These are phyloP conservation scores for Platyrinchus mystaceus DNA, from an alignment of 2,797 vertebrate genomes.

Conservation along the genomic window DNA sequence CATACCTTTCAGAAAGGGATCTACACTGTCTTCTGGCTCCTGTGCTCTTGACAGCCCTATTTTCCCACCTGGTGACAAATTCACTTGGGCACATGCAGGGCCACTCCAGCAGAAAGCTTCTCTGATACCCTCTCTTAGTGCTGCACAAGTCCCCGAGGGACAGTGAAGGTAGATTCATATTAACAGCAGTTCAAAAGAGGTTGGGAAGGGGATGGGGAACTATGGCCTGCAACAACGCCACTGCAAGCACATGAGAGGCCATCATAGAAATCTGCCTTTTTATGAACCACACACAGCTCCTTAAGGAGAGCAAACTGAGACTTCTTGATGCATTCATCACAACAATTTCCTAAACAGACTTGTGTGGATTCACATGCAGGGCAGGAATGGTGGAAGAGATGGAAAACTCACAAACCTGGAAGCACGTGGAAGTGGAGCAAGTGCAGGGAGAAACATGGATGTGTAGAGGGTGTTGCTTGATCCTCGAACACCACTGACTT, in stretches of 20 bases:
- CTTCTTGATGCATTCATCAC: rapidly evolving
- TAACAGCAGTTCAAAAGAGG: not conserved
- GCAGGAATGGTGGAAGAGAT: not conserved
- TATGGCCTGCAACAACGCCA: not conserved
- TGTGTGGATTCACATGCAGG: not conserved
- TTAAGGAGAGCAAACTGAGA: not conserved
- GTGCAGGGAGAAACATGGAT: not conserved
- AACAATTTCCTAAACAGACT: not conserved
- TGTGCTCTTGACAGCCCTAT: not conserved
- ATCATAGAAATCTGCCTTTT: not conserved
- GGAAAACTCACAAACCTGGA: not conserved
- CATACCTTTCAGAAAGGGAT: not conserved
- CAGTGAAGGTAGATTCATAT: not conserved
- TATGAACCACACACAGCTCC: not conserved
- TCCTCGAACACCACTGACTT: not conserved
- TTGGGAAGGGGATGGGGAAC: not conserved
- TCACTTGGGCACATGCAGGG: not conserved
- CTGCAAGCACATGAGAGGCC: not conserved
- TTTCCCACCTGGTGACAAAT: not conserved
- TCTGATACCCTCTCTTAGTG: not conserved
- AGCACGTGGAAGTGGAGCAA: not conserved
- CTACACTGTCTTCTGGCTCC: not conserved
- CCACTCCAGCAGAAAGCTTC: not conserved
- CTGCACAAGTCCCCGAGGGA: not conserved
- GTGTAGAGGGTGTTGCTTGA: not conserved